Percentiles rank a stretch among this genome's conserved stretches.
Conservation (phyloP, 53 echinoderm and acorn worm genomes). For the Apostichopus leukothele region DNA sequence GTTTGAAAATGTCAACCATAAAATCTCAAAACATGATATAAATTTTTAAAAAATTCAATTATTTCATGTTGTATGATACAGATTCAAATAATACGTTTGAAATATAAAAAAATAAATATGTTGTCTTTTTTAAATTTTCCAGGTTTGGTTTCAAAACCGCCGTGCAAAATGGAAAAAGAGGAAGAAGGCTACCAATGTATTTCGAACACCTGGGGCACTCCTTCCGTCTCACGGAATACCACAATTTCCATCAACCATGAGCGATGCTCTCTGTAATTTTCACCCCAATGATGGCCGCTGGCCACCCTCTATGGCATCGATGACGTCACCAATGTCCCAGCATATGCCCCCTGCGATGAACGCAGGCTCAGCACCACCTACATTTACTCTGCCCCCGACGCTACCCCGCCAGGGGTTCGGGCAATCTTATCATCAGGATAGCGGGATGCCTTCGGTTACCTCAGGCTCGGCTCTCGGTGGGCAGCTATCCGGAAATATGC, state of each 20-base stretch:
- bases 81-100: no score
- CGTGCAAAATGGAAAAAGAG: conserved; percentile 99
- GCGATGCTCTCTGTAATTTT: conserved; percentile 93
- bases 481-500: conserved; percentile 74
- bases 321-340: conserved; percentile 70
- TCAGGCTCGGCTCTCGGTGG: conserved; percentile 63
- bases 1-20: no score
- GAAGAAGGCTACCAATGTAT: conserved; percentile 99
- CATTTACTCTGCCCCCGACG: conserved; percentile 75
- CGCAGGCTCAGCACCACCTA: conserved; percentile 71
- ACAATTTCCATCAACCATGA: conserved; percentile 97
- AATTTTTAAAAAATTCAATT: no score
- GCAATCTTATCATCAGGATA: conserved; percentile 64
- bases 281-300: conserved; percentile 86
- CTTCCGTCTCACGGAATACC: conserved; percentile 95
- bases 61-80: no score
- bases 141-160: conserved; percentile 99
- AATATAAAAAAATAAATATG: no score
- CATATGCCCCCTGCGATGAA: conserved; percentile 65
- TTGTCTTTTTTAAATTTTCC: not conserved
- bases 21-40: no score
- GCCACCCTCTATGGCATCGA: conserved; percentile 78
- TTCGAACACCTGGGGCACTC: conserved; percentile 92
- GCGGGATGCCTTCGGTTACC: conserved; percentile 59
- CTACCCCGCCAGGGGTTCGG: conserved; percentile 61